These are phyloP conservation scores for Toxostoma redivivum DNA, from an alignment of 2,113 vertebrate species.

Conservation along the genomic window DNA sequence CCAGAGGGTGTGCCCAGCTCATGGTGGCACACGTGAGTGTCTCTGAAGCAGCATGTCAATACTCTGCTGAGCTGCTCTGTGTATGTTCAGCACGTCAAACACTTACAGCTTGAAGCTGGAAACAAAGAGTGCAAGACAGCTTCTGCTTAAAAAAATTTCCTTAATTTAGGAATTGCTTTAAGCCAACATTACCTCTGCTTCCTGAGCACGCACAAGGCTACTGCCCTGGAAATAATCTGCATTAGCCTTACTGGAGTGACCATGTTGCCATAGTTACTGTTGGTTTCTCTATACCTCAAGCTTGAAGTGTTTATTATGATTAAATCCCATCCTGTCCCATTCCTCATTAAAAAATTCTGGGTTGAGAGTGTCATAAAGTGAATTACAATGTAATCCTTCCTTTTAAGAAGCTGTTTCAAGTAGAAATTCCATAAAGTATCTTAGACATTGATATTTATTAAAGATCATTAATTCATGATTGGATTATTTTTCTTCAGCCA, in stretches of 20 bases:
- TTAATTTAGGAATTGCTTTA: constrained; percentile 65
- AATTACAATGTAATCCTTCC: neutral
- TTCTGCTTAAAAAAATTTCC: constrained; percentile 20
- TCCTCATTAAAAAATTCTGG: neutral
- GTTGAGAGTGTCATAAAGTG: neutral
- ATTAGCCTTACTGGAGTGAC: constrained; percentile 70
- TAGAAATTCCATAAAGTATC: neutral
- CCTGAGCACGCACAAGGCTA: constrained; percentile 72
- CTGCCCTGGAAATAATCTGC: constrained; percentile 76
- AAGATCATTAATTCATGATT: neutral
- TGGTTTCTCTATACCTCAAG: constrained; percentile 61
- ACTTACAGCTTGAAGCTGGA: neutral
- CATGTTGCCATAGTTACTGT: constrained; percentile 78
- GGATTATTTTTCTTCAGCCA: constrained; percentile 6
- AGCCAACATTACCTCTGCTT: constrained; percentile 73
- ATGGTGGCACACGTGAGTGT: accelerated
- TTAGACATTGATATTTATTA: neutral
- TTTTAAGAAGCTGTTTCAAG: neutral
- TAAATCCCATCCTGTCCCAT: constrained; percentile 20
- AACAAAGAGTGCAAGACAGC: constrained; percentile 20
- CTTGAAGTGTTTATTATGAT: constrained; percentile 63
- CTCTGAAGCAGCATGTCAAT: neutral
- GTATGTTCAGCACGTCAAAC: neutral
- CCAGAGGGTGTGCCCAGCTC: neutral
- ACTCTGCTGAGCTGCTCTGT: neutral